Evolutionary conservation across 2,113 vertebrate species (phyloP).

Genomic region (Silurus asotus): DNA sequence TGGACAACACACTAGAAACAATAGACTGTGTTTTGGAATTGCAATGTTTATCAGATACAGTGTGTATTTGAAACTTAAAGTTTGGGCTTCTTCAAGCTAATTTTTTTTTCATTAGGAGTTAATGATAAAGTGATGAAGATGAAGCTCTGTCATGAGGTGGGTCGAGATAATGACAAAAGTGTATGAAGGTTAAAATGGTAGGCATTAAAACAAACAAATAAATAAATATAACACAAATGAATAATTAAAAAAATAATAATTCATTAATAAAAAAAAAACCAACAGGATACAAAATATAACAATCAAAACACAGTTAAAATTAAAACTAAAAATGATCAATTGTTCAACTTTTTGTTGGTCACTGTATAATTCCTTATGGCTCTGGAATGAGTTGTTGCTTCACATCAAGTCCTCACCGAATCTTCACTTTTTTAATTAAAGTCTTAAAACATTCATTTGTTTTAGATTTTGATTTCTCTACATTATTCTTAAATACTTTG

Average conservation of each 20-base stretch:
- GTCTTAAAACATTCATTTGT: no score
- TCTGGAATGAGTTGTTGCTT: neutral
- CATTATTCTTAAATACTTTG: no score
- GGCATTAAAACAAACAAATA: no score
- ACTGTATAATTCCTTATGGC: neutral
- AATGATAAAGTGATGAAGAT: neutral
- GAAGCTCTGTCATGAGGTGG: neutral
- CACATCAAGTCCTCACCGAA: no score
- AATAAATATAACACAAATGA: no score
- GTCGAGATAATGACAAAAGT: neutral
- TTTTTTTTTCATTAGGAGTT: neutral
- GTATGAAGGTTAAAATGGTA: neutral
- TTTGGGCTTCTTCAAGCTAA: neutral
- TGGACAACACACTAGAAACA: neutral
- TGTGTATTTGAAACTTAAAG: neutral
- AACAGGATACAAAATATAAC: no score
- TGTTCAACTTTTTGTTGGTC: neutral
- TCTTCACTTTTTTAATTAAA: no score
- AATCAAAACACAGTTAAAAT: no score
- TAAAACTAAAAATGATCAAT: no score
- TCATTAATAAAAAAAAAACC: no score
- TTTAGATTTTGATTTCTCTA: no score
- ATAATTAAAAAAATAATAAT: no score
- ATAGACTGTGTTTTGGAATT: neutral
- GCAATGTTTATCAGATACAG: neutral